Conservation (phyloP, 2,797 vertebrate genomes). For the Pseudochirops cupreus region DNA sequence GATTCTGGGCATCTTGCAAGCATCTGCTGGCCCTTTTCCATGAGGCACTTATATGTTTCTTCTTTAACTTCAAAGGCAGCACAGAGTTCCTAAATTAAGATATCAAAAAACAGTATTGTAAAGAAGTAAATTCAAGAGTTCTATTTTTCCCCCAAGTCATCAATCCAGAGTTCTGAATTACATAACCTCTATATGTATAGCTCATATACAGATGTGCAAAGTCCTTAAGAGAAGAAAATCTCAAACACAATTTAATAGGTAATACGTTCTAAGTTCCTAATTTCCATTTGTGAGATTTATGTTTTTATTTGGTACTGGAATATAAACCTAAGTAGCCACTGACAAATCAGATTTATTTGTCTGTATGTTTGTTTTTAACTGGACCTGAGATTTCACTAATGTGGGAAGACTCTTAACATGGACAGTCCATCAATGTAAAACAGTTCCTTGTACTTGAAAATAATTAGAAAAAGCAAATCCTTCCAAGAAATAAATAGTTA, state of each 20-base stretch:
- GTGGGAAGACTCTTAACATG: neutral
- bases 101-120: constrained; percentile 57
- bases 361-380: neutral
- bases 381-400: neutral
- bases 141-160: neutral
- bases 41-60: constrained; percentile 90
- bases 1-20: constrained; percentile 89
- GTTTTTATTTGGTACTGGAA: constrained; percentile 23
- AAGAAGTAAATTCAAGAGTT: constrained; percentile 27
- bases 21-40: constrained; percentile 93
- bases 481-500: constrained; percentile 12
- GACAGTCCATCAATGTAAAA: neutral
- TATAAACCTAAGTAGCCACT: constrained; percentile 3
- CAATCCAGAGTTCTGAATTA: neutral
- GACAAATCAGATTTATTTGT: neutral
- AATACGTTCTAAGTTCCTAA: constrained; percentile 13
- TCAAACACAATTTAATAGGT: neutral
- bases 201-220: neutral
- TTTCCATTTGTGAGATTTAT: constrained; percentile 31
- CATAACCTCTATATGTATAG: neutral
- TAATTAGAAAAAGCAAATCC: neutral
- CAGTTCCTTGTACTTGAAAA: constrained; percentile 21
- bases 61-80: constrained; percentile 93
- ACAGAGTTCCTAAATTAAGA: constrained; percentile 93
- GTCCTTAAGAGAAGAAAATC: neutral